phyloP scores from a whole-genome alignment of 2,797 vertebrate genomes.

The Pelodytes ibericus region DNA sequence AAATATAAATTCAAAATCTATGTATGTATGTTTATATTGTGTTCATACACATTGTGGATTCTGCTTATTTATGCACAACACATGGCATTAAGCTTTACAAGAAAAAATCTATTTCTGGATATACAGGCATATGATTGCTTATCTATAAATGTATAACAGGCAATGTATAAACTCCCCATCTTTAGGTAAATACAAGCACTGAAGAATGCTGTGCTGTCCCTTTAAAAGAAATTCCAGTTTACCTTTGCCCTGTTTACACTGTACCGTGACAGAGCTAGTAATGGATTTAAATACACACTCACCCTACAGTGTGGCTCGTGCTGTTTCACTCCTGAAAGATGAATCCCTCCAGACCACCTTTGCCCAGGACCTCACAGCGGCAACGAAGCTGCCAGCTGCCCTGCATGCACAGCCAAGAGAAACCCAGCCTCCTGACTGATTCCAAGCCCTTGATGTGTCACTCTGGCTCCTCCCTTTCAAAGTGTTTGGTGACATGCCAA shows the following conservation, averaged over 20 bases:
- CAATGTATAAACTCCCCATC: not conserved
- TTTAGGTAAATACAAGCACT: too few relatives aligned
- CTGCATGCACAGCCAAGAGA: conserved; percentile 22
- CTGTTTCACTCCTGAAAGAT: not conserved
- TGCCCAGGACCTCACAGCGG: conserved; percentile 25
- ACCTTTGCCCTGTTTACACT: conserved; percentile 32
- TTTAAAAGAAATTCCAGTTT: conserved; percentile 20
- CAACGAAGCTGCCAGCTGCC: conserved; percentile 56
- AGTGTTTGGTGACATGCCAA: conserved; percentile 32
- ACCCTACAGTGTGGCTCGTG: conserved; percentile 3
- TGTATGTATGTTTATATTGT: too few relatives aligned
- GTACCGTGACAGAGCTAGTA: not conserved
- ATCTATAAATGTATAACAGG: too few relatives aligned
- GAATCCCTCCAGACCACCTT: conserved; percentile 14
- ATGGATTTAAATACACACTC: not conserved
- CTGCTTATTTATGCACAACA: too few relatives aligned
- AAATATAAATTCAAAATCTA: too few relatives aligned
- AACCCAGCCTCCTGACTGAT: conserved; percentile 21
- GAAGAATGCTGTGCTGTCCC: not conserved
- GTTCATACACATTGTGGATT: too few relatives aligned
- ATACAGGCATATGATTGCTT: too few relatives aligned
- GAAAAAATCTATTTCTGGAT: too few relatives aligned
- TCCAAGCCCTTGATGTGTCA: conserved; percentile 38
- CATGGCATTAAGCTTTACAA: too few relatives aligned
- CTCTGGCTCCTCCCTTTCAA: conserved; percentile 28